phyloP scores from a whole-genome alignment of 1,140 invertebrate species.

The Ceratina calcarata region DNA sequence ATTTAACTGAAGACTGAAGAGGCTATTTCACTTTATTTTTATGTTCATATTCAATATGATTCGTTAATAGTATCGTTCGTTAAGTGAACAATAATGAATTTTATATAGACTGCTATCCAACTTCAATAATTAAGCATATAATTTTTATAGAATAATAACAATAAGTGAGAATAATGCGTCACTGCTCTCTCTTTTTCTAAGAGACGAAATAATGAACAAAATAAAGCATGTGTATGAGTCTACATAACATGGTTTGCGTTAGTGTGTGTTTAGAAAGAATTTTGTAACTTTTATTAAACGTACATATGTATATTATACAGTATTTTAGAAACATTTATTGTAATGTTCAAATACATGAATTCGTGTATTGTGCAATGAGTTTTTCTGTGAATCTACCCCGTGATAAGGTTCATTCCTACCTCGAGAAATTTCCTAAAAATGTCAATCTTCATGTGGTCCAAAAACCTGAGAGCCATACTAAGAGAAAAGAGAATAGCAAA shows the following conservation, averaged over 20 bases:
- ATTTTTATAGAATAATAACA: neutral
- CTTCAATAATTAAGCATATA: neutral
- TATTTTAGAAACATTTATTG: conserved; percentile 36
- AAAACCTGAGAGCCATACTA: conserved; percentile 68
- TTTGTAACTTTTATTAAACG: neutral
- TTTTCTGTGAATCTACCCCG: neutral
- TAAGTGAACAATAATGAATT: neutral
- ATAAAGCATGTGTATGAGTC: neutral
- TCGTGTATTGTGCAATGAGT: neutral
- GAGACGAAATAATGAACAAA: conserved; percentile 14
- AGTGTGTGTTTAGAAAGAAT: neutral
- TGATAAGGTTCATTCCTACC: neutral
- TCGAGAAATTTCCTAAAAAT: neutral
- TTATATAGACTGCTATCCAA: neutral
- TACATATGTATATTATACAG: conserved; percentile 20
- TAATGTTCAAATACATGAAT: conserved; percentile 33
- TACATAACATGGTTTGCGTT: conserved; percentile 1
- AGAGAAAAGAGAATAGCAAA: conserved; percentile 17
- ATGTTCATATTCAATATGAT: neutral
- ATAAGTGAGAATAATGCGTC: neutral
- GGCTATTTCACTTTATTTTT: conserved; percentile 21
- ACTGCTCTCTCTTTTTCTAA: conserved; percentile 6
- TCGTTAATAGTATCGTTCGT: neutral
- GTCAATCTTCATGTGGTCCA: conserved; percentile 56
- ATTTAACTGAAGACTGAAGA: conserved; percentile 41